These are phyloP conservation scores for Panopea generosa DNA, from an alignment of 2,888 invertebrate species.

Conservation along the genomic window DNA sequence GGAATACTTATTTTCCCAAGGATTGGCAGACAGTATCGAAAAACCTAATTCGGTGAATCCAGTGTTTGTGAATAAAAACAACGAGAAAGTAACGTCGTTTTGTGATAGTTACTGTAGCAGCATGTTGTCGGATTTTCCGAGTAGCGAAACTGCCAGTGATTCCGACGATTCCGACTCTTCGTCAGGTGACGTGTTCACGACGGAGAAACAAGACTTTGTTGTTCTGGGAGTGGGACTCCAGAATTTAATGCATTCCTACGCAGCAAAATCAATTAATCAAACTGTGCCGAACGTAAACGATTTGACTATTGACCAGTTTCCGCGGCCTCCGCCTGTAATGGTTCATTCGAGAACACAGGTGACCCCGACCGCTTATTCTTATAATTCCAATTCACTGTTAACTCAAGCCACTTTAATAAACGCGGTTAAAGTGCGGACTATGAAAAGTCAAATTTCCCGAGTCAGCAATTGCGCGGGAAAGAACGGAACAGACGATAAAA, in stretches of 20 bases:
- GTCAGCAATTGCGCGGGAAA: conserved; percentile 28
- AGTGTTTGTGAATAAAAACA: conserved; percentile 62
- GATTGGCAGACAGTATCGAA: conserved; percentile 78
- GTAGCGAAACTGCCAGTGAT: conserved; percentile 33
- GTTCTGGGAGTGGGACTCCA: conserved; percentile 84
- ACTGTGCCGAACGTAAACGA: conserved; percentile 50
- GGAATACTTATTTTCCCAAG: conserved; percentile 81
- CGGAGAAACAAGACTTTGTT: conserved; percentile 77
- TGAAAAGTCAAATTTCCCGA: conserved; percentile 61
- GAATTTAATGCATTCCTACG: conserved; percentile 79
- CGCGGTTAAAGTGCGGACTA: conserved; percentile 66
- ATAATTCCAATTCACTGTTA: conserved; percentile 68
- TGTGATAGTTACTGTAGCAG: conserved; percentile 62
- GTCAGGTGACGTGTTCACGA: conserved; percentile 61
- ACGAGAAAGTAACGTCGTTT: conserved; percentile 62
- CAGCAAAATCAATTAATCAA: conserved; percentile 60
- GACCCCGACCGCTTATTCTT: conserved; percentile 38
- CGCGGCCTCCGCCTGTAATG: conserved; percentile 55
- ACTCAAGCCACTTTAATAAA: conserved; percentile 67
- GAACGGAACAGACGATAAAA: conserved; percentile 84
- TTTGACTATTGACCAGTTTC: conserved; percentile 67
- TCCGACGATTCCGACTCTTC: conserved; percentile 42
- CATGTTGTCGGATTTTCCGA: conserved; percentile 54
- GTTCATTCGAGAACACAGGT: conserved; percentile 55
- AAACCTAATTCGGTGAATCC: conserved; percentile 67